Base-by-base conservation (phyloP, 2,888 invertebrate species). In the Epirrhoe tristata region DNA sequence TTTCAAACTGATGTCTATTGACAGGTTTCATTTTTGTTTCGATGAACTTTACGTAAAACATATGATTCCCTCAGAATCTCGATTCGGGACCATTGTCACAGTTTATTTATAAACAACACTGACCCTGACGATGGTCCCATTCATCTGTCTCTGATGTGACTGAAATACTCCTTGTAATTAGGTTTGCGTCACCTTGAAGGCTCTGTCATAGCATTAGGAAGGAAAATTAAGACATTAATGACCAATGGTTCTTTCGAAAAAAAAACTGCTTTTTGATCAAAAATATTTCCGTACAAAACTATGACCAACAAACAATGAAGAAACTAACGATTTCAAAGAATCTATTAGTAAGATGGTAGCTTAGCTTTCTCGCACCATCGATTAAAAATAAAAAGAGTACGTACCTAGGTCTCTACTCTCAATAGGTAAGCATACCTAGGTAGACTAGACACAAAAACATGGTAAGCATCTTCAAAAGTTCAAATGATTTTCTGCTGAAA, bases 71-170 rank as follows among this genome's bases (percentile, higher is more conserved):
- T 43, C 36, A 39, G 34, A 55, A 64, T 54, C 60, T 58, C 10
- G 16, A 46, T 57, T 67, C 31, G 31, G 36, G 31, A 67, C 39
- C 50, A 70, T 69, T 66, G 65, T 72, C 72, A 57, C 32, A 32
- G 53, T 70, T 67, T 72, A 74, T 74, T 74, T 74, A 70, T 74
- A 72, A 57, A 67, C 72, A 71, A 69, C 55, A 56, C 34, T 67
- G 69, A 68, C 71, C 67, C 72, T 74, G 72, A 66, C 64, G 66
- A 56, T 66, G 60, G 62, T 68, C 63, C 64, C 67, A 67, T 59
- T 59, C 62, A 67, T 67, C 58, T 65, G 63, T 53, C 52, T 53
- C 52, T 17, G 17, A 8, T 58, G 67, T 55, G 67, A 63, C 70
- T 70, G 67, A 74, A 74, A 74, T 74, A 62, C 61, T 68, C 60